Evolutionary conservation across 2,797 vertebrate genomes (phyloP).

Genomic region (Fundulus diaphanus): DNA sequence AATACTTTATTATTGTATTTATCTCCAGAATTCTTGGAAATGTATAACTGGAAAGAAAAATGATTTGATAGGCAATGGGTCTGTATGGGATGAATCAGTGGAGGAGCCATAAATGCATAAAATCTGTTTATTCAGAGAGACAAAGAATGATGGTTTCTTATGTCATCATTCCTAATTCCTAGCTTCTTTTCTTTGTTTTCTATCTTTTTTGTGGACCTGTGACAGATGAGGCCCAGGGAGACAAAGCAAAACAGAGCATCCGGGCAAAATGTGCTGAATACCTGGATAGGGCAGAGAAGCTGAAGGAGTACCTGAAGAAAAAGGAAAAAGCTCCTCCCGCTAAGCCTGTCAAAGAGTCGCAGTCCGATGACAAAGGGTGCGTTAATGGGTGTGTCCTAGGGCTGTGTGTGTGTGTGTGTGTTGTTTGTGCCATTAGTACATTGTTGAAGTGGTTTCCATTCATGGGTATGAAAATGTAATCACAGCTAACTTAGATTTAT

Average conservation of each 20-base stretch:
- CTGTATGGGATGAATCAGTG: neutral
- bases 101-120: neutral
- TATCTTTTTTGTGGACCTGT: slow-evolving; percentile 7
- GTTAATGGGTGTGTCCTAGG: slow-evolving; percentile 60
- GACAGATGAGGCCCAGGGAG: slow-evolving; percentile 94
- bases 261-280: slow-evolving; percentile 93
- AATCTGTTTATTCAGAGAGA: too few species aligned
- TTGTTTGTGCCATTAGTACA: slow-evolving; percentile 25
- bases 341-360: slow-evolving; percentile 94
- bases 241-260: slow-evolving; percentile 95
- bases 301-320: slow-evolving; percentile 96
- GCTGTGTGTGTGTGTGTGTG: neutral
- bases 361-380: slow-evolving; percentile 94
- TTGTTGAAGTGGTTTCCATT: slow-evolving; percentile 7
- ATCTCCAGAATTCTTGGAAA: neutral
- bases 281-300: slow-evolving; percentile 94
- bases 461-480: slow-evolving; percentile 1
- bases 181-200: neutral
- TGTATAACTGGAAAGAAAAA: too few species aligned
- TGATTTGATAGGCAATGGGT: neutral
- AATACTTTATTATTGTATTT: neutral
- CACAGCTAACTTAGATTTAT: neutral
- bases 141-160: neutral
- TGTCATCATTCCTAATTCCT: neutral
- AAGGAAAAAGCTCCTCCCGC: slow-evolving; percentile 86